phyloP scores from a whole-genome alignment of 2,888 invertebrate species.

The Tuberolachnus salignus region DNA sequence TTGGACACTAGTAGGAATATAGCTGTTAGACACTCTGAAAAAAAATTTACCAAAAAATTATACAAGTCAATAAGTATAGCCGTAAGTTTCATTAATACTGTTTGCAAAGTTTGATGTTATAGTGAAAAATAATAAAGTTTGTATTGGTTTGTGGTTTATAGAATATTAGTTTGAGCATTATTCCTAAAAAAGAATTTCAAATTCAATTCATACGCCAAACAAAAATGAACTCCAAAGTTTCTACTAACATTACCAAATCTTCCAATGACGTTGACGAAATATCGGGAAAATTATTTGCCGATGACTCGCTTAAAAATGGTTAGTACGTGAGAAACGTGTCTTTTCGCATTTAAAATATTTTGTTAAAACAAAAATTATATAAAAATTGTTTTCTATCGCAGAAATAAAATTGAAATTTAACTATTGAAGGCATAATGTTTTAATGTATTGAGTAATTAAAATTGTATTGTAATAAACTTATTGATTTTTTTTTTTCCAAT shows the following conservation, averaged over 20 bases:
- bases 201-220: conserved; percentile 36
- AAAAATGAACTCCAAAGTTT: conserved; percentile 47
- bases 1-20: conserved; percentile 85
- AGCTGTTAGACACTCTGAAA: conserved; percentile 64
- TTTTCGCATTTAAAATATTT: background rate
- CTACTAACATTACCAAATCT: conserved; percentile 45
- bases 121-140: conserved; percentile 37
- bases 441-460: background rate
- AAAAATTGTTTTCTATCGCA: too few species aligned
- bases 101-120: conserved; percentile 8
- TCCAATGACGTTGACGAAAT: conserved; percentile 50
- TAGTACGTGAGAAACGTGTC: background rate
- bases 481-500: too few species aligned
- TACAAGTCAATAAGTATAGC: conserved; percentile 42
- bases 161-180: conserved; percentile 47
- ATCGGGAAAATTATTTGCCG: conserved; percentile 47
- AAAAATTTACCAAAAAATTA: conserved; percentile 27
- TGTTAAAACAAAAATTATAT: background rate
- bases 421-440: background rate
- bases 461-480: background rate
- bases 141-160: conserved; percentile 44
- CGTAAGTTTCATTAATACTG: conserved; percentile 33
- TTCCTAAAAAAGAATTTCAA: conserved; percentile 52
- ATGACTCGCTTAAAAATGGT: conserved; percentile 52
- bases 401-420: background rate